Base-by-base conservation (phyloP, 1,140 invertebrate genomes). In the Ctenoplectra terminalis region DNA sequence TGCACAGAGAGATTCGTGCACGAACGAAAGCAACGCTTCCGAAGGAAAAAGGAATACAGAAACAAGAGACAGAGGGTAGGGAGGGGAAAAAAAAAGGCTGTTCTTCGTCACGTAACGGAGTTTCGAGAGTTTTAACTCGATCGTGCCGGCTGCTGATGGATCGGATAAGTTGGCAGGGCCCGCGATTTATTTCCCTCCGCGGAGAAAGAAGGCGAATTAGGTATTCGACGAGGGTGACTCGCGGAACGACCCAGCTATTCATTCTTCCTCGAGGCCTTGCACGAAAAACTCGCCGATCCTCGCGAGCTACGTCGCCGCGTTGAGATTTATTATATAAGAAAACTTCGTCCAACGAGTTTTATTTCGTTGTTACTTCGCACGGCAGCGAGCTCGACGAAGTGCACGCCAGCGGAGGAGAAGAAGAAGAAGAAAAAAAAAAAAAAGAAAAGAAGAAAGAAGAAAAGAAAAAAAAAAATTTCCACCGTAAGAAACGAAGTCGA, bases 111-210 rank as follows among this genome's bases (percentile, higher is more conserved):
- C 69, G 52, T 60, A 73, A 73, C 71, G 20, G 52, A 73, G 54
- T 60, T 73, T 46, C 71, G 13, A 70, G 40, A 73, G 71, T 60
- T 73, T 73, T 46, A 73, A 73, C 71, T 73, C 71, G 71, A 73
- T 73, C 54, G 40, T 26, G 71, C 4, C 71, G 20, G 20, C 40
- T 31, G 37, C 54, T 73, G 71, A 58, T 60, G 54, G 71, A 73
- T 73, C 71, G 40, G 54, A 73, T 73, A 73, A 73, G 71, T 60
- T 73, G 52, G 54, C 43, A 50, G 66, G 43, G 43, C 11, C 20
- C 40, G 40, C 71, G 54, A 73, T 73, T 73, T 60, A 73, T 73
- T 73, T 60, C 23, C 23, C 40, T 8, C 26, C 40, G 71, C 9
- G 70, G 70, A 13, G 50, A 54, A 71, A 34, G 37, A 37, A 20